Evolutionary conservation across 1,140 invertebrate species (phyloP), one percentile per base, ranked within the genome.

Genomic region (Chelonus insularis): DNA sequence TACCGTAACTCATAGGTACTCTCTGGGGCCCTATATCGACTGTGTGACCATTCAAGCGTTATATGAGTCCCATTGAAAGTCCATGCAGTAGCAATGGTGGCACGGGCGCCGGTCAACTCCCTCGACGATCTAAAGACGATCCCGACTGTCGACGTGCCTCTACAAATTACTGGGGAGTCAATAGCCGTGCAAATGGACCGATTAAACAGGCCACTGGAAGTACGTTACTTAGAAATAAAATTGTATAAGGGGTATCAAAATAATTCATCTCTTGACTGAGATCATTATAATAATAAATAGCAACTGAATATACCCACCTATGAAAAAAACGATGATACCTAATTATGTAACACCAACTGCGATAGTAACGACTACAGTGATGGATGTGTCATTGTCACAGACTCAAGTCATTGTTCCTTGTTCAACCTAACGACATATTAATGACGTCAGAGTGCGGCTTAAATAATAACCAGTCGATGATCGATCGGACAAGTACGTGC

Each of bases 401-500:
- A 43, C 25, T 29, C 25, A 29, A 29, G 25, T 29, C 39, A 50
- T 63, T 58, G 59, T 57, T 58, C 51, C 39, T 58, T 48, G 5
- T 9, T 20, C 16, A 36, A 36, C 74, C 70, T 78, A 78, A 81
- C 76, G 76, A 78, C 69, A 74, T 74, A 79, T 81, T 79, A 78
- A 80, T 81, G 72, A 73, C 79, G 77, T 77, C 77, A 77, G 67
- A 67, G 72, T 78, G 77, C 71, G 77, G 77, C 76, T 77, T 78
- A 78, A 80, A 80, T 75, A 78, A 74, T 79, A 79, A 80, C 77
- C 71, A 72, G 74, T 72, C 65, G 73, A 78, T 79, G 78, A 80
- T 80, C 72, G 78, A 80, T 80, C 68, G 71, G 68, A 64, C 67
- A 45, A 64, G 66, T 74, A 69, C 73, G 73, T 74, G 74, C 68